Evolutionary conservation across 2,797 vertebrate species (phyloP).

Genomic region (Notolepis coatsorum): DNA sequence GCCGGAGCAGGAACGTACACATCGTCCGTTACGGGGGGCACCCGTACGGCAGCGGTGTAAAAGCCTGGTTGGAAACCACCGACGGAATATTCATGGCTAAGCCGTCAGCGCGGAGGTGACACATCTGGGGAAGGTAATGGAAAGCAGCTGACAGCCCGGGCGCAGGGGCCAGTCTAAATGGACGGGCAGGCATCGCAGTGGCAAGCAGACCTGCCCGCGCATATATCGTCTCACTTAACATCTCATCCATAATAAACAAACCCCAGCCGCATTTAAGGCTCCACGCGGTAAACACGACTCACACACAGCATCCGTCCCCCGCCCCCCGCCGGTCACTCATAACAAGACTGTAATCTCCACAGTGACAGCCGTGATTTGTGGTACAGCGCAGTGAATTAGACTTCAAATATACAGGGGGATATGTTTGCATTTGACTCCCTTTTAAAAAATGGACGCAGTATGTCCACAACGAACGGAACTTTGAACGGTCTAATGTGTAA

Average conservation of each 20-base stretch:
- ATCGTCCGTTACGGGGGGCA: too few species aligned
- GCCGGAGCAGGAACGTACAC: too few species aligned
- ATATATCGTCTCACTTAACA: slow-evolving; percentile 46
- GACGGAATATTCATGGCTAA: slow-evolving; percentile 62
- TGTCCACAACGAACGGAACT: too few species aligned
- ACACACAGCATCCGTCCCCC: slow-evolving; percentile 41
- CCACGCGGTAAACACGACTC: not conserved
- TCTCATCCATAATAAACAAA: slow-evolving; percentile 29
- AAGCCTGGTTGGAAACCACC: too few species aligned
- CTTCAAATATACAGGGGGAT: slow-evolving; percentile 29
- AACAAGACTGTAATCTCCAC: slow-evolving; percentile 21
- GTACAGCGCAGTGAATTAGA: slow-evolving; percentile 32
- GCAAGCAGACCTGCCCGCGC: slow-evolving; percentile 49
- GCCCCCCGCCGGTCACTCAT: slow-evolving; percentile 34
- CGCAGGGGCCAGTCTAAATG: slow-evolving; percentile 45
- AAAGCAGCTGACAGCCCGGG: slow-evolving; percentile 30
- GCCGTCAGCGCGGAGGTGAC: slow-evolving; percentile 55
- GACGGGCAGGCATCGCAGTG: slow-evolving; percentile 48
- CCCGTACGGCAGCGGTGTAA: too few species aligned
- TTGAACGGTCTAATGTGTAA: too few species aligned
- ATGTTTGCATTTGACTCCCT: too few species aligned
- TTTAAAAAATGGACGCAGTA: too few species aligned
- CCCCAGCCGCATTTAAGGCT: not conserved
- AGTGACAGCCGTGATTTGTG: slow-evolving; percentile 23
- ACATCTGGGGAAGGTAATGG: slow-evolving; percentile 54